phyloP scores from a whole-genome alignment of 2,888 invertebrate genomes.

The Trisateles emortualis region DNA sequence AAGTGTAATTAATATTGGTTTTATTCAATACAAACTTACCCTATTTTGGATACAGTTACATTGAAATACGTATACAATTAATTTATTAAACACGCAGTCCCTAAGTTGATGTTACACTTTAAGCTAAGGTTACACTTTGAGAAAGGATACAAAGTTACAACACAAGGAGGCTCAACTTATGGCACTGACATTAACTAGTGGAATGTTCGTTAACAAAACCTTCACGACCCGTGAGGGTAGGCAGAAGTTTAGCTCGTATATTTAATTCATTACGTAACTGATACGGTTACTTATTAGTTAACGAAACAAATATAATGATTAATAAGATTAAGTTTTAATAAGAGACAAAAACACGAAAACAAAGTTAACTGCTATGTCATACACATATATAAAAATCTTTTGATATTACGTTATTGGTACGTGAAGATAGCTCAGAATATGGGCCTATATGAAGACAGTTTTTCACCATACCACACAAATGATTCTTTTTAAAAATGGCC shows the following conservation, averaged over 20 bases:
- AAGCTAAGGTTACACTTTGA: slow-evolving; percentile 7
- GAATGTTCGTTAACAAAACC: slow-evolving; percentile 40
- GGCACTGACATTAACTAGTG: slow-evolving; percentile 42
- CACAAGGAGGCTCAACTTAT: slow-evolving; percentile 29
- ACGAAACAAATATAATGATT: slow-evolving; percentile 23
- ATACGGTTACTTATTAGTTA: slow-evolving; percentile 16
- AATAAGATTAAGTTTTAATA: slow-evolving; percentile 11
- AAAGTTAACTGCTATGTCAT: slow-evolving; percentile 14
- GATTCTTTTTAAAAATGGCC: too few species aligned
- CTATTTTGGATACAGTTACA: too few species aligned
- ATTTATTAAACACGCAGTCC: too few species aligned
- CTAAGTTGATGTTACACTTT: slow-evolving; percentile 21
- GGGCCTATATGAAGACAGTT: too few species aligned
- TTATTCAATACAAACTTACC: neutral
- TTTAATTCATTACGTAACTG: slow-evolving; percentile 12
- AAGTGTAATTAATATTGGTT: neutral
- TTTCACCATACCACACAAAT: too few species aligned
- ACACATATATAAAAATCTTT: slow-evolving; percentile 10
- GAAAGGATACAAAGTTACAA: slow-evolving; percentile 13
- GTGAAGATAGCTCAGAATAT: too few species aligned
- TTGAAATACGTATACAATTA: too few species aligned
- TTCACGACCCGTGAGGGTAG: slow-evolving; percentile 4
- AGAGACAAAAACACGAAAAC: slow-evolving; percentile 27
- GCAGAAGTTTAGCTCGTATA: slow-evolving; percentile 6
- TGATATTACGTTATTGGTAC: neutral